These are phyloP conservation scores for Acanthoscelides obtectus DNA, from an alignment of 2,888 invertebrate genomes.

Conservation along the genomic window DNA sequence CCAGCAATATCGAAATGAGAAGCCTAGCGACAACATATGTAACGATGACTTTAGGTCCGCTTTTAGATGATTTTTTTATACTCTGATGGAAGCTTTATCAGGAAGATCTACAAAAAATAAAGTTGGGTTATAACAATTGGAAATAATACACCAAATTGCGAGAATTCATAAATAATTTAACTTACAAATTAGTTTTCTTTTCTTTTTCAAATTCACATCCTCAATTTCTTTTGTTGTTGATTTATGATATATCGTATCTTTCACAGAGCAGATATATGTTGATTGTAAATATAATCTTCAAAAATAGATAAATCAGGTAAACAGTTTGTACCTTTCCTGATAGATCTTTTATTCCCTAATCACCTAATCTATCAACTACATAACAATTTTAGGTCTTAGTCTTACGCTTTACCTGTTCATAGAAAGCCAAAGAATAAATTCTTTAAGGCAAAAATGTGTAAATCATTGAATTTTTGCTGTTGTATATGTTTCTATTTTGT, in stretches of 20 bases:
- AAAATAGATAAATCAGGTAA: too few species aligned
- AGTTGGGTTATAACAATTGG: too few species aligned
- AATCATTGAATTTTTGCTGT: conserved; percentile 14
- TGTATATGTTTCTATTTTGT: conserved; percentile 15
- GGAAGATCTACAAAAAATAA: neutral
- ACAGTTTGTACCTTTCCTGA: neutral
- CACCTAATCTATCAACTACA: conserved; percentile 7
- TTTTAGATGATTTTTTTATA: conserved; percentile 14
- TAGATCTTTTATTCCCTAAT: neutral
- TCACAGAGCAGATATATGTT: too few species aligned
- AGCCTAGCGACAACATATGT: conserved; percentile 7
- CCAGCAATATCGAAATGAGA: conserved; percentile 3
- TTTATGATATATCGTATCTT: too few species aligned
- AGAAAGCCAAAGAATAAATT: conserved; percentile 20
- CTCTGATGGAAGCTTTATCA: neutral
- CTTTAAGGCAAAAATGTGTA: conserved; percentile 7
- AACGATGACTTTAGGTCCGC: conserved; percentile 9
- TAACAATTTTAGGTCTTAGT: conserved; percentile 7
- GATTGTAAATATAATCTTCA: too few species aligned
- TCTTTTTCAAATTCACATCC: too few species aligned
- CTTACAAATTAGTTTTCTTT: too few species aligned
- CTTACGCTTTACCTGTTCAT: conserved; percentile 28
- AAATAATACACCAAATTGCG: too few species aligned
- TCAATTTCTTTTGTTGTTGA: too few species aligned
- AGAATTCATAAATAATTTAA: too few species aligned